A percentile compares a stretch with the other conserved stretches of the same genome.
Evolutionary conservation across 2,113 vertebrate species (phyloP).

Genomic region (Tursiops truncatus): DNA sequence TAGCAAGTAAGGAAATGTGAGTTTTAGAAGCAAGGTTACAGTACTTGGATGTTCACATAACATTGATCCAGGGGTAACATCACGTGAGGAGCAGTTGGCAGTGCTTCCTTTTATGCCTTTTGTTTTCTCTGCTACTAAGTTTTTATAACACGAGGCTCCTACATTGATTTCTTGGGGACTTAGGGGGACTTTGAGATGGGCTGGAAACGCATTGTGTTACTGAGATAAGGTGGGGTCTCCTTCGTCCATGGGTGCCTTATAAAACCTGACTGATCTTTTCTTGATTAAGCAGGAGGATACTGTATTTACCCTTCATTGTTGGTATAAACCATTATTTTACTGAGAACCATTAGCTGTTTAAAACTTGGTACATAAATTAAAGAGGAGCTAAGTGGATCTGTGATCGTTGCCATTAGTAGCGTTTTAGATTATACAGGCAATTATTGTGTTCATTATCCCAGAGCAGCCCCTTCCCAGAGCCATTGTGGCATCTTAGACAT

Average conservation of each 20-base stretch:
- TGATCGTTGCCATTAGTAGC: conserved; percentile 85
- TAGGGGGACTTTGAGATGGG: neutral
- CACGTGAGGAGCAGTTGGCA: neutral
- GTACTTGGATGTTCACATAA: neutral
- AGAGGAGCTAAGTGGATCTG: conserved; percentile 87
- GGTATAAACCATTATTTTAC: conserved; percentile 82
- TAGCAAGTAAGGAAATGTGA: neutral
- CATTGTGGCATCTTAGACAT: conserved; percentile 79
- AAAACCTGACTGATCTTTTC: conserved; percentile 41
- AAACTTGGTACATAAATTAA: conserved; percentile 88
- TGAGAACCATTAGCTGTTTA: conserved; percentile 85
- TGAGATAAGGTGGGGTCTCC: conserved; percentile 16
- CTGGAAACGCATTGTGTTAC: neutral
- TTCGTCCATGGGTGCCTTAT: conserved; percentile 30
- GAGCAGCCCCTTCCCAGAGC: conserved; percentile 82
- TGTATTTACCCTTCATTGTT: conserved; percentile 81
- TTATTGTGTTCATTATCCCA: conserved; percentile 86
- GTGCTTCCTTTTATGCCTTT: neutral
- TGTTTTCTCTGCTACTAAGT: neutral
- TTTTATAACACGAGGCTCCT: neutral
- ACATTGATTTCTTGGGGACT: neutral
- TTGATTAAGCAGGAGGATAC: conserved; percentile 64
- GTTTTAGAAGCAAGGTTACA: neutral
- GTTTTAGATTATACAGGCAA: conserved; percentile 88
- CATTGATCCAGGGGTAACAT: neutral